Evolutionary conservation across 1,140 invertebrate species (phyloP), one percentile per base, ranked within the genome.

Genomic region (Drosophila kanapiae): DNA sequence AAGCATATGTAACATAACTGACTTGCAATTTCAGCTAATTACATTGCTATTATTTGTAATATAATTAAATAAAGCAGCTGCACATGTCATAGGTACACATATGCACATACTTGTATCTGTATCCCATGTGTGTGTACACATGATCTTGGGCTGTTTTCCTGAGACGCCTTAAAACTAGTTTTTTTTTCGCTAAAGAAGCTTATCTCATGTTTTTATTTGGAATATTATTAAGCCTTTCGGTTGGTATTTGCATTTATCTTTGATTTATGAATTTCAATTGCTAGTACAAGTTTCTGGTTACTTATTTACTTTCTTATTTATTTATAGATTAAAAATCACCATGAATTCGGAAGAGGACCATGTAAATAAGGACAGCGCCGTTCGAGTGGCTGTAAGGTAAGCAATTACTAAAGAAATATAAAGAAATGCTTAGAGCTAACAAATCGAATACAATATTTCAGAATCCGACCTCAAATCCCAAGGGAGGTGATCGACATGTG

Each of bases 401-500:
- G 27, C 9, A 2, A 42, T 2, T 35, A n/a, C 6, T 27, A 35
- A 3, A 23, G 23, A n/a, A 13, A 0, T 10, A 8, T 37, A 23
- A 31, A 14, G 2, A 23, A 35, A 53, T 6, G 16, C 3, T 14
- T 18, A 23, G 0, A 5, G 51, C 1, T 13, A 14, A 37, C 47
- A 10, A 27, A 23, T 29, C 23, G 6, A 5, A 47, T 14, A 29
- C 6, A 11, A 11, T 16, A 10, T 63, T 65, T 37, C 94, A 99
- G 98, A 93, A 98, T 99, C 90, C 96, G 98, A 63, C 98, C 98
- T 18, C 98, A 99, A 94, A 96, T 97, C 64, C 96, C 97, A 0
- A 95, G 97, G 18, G 98, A 99, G 93, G 95, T 98, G 75, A 97
- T 99, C 43, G 98, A 99, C 88, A 97, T 98, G 95, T 99, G 98